Conservation (phyloP, 2,113 vertebrate genomes). For the Brachyhypopomus occidentalis region DNA sequence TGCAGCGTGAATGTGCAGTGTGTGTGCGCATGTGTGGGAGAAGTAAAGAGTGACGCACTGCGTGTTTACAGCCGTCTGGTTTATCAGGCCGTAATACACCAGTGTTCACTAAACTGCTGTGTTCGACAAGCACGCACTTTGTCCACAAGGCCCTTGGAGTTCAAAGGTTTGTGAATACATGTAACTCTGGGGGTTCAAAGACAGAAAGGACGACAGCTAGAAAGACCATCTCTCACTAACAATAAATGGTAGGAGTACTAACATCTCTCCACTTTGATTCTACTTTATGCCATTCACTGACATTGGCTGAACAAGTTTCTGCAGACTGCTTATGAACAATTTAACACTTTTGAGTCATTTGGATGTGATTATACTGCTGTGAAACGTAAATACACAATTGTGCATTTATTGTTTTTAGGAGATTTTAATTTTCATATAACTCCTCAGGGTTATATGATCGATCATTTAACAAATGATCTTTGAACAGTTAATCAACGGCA, state of each 20-base stretch:
- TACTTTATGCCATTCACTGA: not conserved
- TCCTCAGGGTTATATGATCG: too few species aligned
- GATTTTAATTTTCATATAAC: too few species aligned
- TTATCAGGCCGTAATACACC: not conserved
- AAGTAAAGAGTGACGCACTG: not conserved
- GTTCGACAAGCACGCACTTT: not conserved
- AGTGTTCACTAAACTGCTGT: not conserved
- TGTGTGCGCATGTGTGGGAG: not conserved
- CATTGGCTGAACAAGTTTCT: too few species aligned
- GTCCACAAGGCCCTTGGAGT: slow-evolving; percentile 26
- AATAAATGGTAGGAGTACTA: not conserved
- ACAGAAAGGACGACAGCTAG: not conserved
- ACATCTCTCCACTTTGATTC: not conserved
- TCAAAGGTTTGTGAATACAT: slow-evolving; percentile 58
- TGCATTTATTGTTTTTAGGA: too few species aligned
- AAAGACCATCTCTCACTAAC: not conserved
- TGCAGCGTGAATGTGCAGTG: not conserved
- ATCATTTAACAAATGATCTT: too few species aligned
- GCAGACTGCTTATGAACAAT: too few species aligned
- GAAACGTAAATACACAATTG: too few species aligned
- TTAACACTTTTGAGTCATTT: too few species aligned
- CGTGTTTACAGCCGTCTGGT: not conserved
- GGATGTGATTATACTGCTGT: too few species aligned
- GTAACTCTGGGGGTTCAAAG: not conserved
- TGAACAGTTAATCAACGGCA: too few species aligned